A percentile compares a stretch with the other conserved stretches of the same genome.
Conservation (phyloP, 2,113 vertebrate species). For the Cathartes aura region DNA sequence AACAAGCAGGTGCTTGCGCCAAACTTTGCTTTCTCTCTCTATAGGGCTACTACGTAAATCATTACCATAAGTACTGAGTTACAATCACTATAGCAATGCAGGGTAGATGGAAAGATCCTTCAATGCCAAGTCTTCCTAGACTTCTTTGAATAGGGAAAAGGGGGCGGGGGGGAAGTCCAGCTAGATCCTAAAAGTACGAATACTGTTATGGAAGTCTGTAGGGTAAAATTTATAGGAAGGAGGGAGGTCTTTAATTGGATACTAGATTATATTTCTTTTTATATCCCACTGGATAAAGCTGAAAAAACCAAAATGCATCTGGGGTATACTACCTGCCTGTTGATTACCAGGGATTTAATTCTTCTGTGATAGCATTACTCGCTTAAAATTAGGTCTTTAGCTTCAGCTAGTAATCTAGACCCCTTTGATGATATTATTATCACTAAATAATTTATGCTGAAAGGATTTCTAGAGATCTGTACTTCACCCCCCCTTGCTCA, state of each 20-base stretch:
- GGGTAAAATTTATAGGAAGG: not conserved
- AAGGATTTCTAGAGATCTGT: not conserved
- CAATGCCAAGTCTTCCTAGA: not conserved
- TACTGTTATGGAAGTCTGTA: not conserved
- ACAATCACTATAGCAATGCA: accelerated
- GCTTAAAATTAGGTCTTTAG: not conserved
- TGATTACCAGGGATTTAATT: not conserved
- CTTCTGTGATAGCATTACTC: not conserved
- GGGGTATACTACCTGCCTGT: too few species aligned
- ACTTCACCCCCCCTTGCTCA: accelerated
- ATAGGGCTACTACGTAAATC: not conserved
- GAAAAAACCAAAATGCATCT: not conserved
- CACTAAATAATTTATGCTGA: not conserved
- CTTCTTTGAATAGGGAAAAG: not conserved
- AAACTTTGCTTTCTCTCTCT: not conserved
- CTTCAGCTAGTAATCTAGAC: not conserved
- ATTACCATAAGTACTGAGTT: accelerated
- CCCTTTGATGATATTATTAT: not conserved
- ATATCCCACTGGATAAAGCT: not conserved
- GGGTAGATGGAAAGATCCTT: not conserved
- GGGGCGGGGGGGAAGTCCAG: not conserved
- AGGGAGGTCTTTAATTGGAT: not conserved
- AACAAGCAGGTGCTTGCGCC: not conserved
- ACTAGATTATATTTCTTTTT: not conserved
- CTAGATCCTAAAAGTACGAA: not conserved